A percentile compares a stretch with the other conserved stretches of the same genome.
Evolutionary conservation across 2,888 invertebrate species (phyloP).

Genomic region (Diloba caeruleocephala): DNA sequence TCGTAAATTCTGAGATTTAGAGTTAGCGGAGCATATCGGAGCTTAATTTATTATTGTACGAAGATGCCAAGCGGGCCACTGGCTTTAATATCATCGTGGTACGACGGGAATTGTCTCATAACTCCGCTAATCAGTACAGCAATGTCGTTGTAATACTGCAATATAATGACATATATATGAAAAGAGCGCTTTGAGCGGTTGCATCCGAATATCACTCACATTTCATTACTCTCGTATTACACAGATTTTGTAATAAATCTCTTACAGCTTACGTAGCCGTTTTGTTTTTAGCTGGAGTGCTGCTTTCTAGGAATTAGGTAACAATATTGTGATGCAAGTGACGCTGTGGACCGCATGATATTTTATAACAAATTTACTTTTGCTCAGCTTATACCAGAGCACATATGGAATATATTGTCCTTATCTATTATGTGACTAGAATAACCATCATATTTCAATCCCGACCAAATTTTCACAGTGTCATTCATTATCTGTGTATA

Average conservation of each 20-base stretch:
- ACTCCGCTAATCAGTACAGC: constrained; percentile 27
- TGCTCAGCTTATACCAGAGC: too few species aligned
- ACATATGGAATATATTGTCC: too few species aligned
- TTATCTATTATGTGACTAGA: too few species aligned
- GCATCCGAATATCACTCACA: constrained; percentile 19
- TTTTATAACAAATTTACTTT: too few species aligned
- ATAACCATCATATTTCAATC: too few species aligned
- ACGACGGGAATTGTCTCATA: constrained; percentile 35
- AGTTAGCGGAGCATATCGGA: constrained; percentile 56
- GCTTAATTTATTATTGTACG: constrained; percentile 61
- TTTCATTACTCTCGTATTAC: constrained; percentile 36
- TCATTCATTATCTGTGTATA: too few species aligned
- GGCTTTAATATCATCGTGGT: constrained; percentile 36
- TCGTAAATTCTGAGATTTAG: constrained; percentile 72
- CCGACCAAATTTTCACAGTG: too few species aligned
- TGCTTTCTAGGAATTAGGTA: too few species aligned
- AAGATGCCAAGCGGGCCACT: constrained; percentile 61
- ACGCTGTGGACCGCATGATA: too few species aligned
- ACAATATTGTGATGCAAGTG: too few species aligned
- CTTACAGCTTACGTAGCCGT: constrained; percentile 14
- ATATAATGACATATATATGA: constrained; percentile 32
- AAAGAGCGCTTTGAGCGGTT: constrained; percentile 1
- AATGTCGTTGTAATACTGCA: constrained; percentile 24
- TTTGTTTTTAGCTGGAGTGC: neutral
- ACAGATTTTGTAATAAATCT: constrained; percentile 16